phyloP scores from a whole-genome alignment of 1,140 invertebrate species.

The Meloidogyne exigua region DNA sequence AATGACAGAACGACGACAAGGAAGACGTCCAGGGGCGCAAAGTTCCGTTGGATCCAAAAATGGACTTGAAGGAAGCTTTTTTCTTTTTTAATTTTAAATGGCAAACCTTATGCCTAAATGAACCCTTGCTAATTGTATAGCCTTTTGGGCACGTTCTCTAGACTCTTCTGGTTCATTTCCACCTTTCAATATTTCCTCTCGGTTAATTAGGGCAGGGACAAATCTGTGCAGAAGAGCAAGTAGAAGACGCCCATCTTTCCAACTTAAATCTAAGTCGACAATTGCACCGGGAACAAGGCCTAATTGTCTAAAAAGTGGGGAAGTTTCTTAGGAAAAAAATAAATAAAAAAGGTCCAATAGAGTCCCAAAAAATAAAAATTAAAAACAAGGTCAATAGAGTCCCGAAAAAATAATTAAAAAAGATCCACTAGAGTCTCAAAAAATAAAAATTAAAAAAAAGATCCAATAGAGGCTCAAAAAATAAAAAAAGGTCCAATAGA shows the following conservation, averaged over 20 bases:
- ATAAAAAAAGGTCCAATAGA: too few species aligned
- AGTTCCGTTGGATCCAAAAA: slow-evolving; percentile 80
- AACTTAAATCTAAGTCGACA: slow-evolving; percentile 88
- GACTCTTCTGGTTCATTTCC: slow-evolving; percentile 73
- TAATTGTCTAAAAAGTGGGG: not conserved
- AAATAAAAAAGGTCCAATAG: not conserved
- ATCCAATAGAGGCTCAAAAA: too few species aligned
- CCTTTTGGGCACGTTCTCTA: slow-evolving; percentile 78
- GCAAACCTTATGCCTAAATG: slow-evolving; percentile 77
- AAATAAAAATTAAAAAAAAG: too few species aligned
- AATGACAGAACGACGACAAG: slow-evolving; percentile 98
- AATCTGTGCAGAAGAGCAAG: slow-evolving; percentile 91
- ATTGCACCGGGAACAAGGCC: slow-evolving; percentile 67
- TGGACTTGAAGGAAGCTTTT: slow-evolving; percentile 68
- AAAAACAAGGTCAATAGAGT: too few species aligned
- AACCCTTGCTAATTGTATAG: slow-evolving; percentile 86
- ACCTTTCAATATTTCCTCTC: slow-evolving; percentile 75
- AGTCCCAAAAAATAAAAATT: too few species aligned
- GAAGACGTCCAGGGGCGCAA: slow-evolving; percentile 79
- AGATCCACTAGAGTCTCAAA: too few species aligned
- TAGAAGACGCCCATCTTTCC: slow-evolving; percentile 94
- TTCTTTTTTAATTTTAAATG: too few species aligned
- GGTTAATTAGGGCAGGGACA: slow-evolving; percentile 79
- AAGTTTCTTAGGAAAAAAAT: not conserved
- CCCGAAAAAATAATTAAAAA: too few species aligned